Evolutionary conservation across 2,797 vertebrate genomes (phyloP).

Genomic region (Diglossa cyanea): DNA sequence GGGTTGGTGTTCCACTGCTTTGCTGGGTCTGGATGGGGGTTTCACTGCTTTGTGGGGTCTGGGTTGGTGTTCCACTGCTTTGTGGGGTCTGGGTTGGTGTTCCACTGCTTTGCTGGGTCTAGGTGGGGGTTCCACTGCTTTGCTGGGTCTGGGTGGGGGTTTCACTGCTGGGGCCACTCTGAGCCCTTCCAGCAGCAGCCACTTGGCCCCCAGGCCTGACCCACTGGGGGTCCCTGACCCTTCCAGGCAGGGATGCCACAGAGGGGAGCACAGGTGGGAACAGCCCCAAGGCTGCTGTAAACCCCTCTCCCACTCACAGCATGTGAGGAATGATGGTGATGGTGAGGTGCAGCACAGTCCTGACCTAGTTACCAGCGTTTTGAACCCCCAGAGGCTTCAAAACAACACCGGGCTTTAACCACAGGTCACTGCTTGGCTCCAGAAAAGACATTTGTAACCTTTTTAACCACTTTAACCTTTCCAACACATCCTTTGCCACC

Average conservation of each 20-base stretch:
- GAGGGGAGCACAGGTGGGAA: not conserved
- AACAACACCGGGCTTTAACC: not conserved
- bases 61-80: not conserved
- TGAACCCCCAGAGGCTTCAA: not conserved
- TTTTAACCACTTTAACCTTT: not conserved
- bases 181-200: not conserved
- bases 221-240: fast-evolving
- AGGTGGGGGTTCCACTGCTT: not conserved
- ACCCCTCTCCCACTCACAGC: not conserved
- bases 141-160: not conserved
- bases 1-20: no score
- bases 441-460: not conserved
- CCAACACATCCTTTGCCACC: not conserved
- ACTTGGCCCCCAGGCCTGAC: not conserved
- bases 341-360: not conserved
- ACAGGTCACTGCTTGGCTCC: not conserved
- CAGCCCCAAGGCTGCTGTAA: not conserved
- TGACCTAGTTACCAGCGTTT: not conserved
- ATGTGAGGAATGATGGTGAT: fast-evolving
- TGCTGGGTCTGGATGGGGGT: not conserved
- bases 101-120: not conserved
- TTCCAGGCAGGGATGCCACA: not conserved
- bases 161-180: not conserved
- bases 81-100: no score
- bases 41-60: not conserved